phyloP scores from a whole-genome alignment of 2,113 vertebrate genomes.

The Benthochromis sp. region DNA sequence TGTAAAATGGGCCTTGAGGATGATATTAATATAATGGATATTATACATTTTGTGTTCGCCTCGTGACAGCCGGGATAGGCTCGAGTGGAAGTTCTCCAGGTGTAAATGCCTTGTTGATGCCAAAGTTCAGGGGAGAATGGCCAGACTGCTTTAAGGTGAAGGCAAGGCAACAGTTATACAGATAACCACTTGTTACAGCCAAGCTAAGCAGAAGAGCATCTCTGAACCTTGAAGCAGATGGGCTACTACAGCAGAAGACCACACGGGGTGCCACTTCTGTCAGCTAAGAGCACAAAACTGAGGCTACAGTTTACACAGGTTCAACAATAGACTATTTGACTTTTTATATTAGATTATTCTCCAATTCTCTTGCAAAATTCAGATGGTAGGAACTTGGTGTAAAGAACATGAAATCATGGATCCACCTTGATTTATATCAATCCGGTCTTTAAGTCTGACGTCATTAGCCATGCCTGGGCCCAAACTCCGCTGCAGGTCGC shows the following conservation, averaged over 20 bases:
- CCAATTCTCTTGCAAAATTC: background rate
- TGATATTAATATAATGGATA: background rate
- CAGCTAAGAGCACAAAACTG: background rate
- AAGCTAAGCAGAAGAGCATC: background rate
- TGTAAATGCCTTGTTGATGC: background rate
- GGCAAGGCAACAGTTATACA: background rate
- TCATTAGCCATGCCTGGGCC: background rate
- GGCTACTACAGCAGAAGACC: background rate
- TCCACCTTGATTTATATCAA: background rate
- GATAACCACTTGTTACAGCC: background rate
- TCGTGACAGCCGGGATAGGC: background rate
- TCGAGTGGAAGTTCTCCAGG: background rate
- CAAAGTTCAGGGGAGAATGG: background rate
- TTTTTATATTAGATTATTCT: background rate
- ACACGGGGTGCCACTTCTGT: background rate
- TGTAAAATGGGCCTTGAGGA: background rate
- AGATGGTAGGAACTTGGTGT: background rate
- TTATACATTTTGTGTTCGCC: background rate
- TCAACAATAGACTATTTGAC: background rate
- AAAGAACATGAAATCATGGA: background rate
- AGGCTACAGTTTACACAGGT: background rate
- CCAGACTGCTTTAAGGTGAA: background rate
- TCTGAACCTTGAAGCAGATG: background rate
- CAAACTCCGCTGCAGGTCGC: accelerated
- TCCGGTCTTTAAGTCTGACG: background rate